These are phyloP conservation scores for Cisticola juncidis DNA, from an alignment of 2,113 vertebrate genomes.

Conservation along the genomic window DNA sequence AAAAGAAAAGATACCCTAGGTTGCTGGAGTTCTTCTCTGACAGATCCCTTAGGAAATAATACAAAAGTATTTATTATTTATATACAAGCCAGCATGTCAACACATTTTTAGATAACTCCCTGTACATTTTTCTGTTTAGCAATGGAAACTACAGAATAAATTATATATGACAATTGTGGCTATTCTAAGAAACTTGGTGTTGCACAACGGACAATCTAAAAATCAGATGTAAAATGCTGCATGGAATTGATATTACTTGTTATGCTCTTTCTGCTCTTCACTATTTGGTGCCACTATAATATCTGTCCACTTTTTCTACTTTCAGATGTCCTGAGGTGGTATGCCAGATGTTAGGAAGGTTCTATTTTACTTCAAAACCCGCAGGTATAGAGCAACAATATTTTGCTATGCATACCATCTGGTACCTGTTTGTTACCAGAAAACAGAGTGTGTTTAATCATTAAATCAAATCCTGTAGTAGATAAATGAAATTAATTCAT, in stretches of 20 bases:
- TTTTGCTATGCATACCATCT: conserved; percentile 11
- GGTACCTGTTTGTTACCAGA: conserved; percentile 21
- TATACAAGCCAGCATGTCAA: conserved; percentile 64
- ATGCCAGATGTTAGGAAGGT: conserved; percentile 29
- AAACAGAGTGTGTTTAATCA: neutral
- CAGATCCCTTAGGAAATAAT: conserved; percentile 60
- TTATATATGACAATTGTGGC: conserved; percentile 63
- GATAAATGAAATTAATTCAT: conserved; percentile 35
- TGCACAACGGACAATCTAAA: conserved; percentile 40
- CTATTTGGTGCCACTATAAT: neutral
- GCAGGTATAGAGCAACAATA: neutral
- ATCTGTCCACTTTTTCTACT: neutral
- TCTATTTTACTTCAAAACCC: conserved; percentile 42
- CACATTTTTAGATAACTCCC: conserved; percentile 63
- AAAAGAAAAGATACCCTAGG: neutral
- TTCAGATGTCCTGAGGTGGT: conserved; percentile 21
- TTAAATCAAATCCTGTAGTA: neutral
- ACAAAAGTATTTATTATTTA: conserved; percentile 74
- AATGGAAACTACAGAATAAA: conserved; percentile 64
- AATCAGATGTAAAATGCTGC: conserved; percentile 3
- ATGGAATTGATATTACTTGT: neutral
- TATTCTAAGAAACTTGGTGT: conserved; percentile 52
- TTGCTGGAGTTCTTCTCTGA: conserved; percentile 41
- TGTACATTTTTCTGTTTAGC: conserved; percentile 54
- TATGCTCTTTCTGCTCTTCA: neutral